Percentiles rank a stretch among this genome's conserved stretches.
These are phyloP conservation scores for Bryconaethiops microstoma DNA, from an alignment of 2,797 vertebrate species.

Conservation along the genomic window DNA sequence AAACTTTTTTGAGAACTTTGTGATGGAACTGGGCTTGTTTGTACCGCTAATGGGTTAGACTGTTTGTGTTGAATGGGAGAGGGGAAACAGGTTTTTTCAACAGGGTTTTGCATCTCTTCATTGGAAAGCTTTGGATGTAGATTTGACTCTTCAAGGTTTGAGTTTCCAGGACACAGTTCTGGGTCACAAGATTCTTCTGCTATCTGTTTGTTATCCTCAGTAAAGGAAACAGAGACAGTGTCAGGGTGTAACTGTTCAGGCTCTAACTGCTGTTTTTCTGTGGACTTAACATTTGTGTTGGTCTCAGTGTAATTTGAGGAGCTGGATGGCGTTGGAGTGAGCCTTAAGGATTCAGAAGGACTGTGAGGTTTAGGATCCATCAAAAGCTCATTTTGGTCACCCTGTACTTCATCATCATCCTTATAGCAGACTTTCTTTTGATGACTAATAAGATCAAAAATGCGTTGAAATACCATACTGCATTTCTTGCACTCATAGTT, in stretches of 20 bases:
- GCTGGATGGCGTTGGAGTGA: constrained; percentile 59
- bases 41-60: constrained; percentile 73
- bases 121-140: constrained; percentile 66
- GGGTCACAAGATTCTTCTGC: constrained; percentile 72
- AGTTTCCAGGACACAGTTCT: constrained; percentile 78
- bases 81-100: constrained; percentile 66
- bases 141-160: constrained; percentile 75
- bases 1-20: constrained; percentile 81
- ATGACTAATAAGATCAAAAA: constrained; percentile 88
- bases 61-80: constrained; percentile 70
- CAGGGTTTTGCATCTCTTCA: constrained; percentile 74
- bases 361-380: constrained; percentile 90
- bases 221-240: constrained; percentile 59
- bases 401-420: constrained; percentile 86
- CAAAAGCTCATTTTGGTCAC: constrained; percentile 93
- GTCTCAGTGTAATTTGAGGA: constrained; percentile 70
- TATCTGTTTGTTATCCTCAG: constrained; percentile 83
- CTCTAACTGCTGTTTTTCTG: constrained; percentile 48
- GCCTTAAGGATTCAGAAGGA: constrained; percentile 53
- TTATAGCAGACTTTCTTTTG: constrained; percentile 89
- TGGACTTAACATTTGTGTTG: constrained; percentile 57
- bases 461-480: constrained; percentile 85
- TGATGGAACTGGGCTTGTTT: constrained; percentile 78
- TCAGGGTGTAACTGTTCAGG: constrained; percentile 50
- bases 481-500: constrained; percentile 91